Conservation (phyloP, 2,113 vertebrate genomes). For the Cathartes aura region DNA sequence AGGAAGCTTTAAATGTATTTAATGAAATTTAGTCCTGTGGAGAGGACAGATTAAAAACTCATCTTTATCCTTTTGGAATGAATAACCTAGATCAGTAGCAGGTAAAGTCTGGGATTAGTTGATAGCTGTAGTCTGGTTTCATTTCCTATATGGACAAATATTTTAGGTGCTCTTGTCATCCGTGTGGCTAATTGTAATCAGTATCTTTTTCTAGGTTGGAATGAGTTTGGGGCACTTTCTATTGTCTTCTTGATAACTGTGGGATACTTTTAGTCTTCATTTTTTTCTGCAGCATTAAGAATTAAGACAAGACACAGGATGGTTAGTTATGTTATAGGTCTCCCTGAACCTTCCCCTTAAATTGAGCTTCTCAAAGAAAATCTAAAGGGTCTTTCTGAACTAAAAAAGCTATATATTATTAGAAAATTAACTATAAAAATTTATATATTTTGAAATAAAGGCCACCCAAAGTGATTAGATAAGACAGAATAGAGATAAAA, state of each 20-base stretch:
- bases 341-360: neutral
- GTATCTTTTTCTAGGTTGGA: neutral
- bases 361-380: neutral
- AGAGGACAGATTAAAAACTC: neutral
- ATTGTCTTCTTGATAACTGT: neutral
- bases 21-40: neutral
- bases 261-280: neutral
- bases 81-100: neutral
- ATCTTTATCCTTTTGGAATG: neutral
- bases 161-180: neutral
- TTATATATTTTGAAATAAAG: neutral
- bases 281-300: neutral
- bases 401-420: neutral
- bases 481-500: neutral
- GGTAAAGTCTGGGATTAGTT: neutral
- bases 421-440: neutral
- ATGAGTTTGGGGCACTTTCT: neutral
- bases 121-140: neutral
- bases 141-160: neutral
- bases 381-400: neutral
- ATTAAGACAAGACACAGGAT: neutral
- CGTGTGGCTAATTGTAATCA: neutral
- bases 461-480: neutral
- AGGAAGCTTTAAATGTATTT: neutral
- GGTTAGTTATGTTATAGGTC: neutral